Evolutionary conservation across 2,888 invertebrate genomes (phyloP).

Genomic region (Xylota sylvarum): DNA sequence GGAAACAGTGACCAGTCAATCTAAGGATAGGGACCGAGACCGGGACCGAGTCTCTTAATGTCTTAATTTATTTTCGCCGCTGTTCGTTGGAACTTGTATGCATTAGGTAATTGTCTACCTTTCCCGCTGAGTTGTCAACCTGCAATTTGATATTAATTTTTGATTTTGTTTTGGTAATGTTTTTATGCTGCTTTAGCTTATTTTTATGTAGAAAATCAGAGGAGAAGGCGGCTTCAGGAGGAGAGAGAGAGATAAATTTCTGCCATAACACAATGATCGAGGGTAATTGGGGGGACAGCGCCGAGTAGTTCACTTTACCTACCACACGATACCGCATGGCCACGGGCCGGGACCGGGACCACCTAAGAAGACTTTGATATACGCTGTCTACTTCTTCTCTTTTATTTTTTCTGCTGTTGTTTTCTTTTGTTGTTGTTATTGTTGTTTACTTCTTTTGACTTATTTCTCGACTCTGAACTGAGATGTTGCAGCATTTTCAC

Average conservation of each 20-base stretch:
- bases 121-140: slow-evolving; percentile 48
- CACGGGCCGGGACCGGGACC: slow-evolving; percentile 69
- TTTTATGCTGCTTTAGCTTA: slow-evolving; percentile 7
- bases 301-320: slow-evolving; percentile 67
- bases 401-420: slow-evolving; percentile 9
- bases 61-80: slow-evolving; percentile 70
- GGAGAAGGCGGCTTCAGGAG: neutral
- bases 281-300: slow-evolving; percentile 40
- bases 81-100: slow-evolving; percentile 35
- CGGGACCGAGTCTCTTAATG: slow-evolving; percentile 47
- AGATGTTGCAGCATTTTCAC: slow-evolving; percentile 53
- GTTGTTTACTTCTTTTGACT: slow-evolving; percentile 68
- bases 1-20: slow-evolving; percentile 66
- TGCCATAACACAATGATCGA: slow-evolving; percentile 46
- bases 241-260: slow-evolving; percentile 37
- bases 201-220: slow-evolving; percentile 18
- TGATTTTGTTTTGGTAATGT: slow-evolving; percentile 5
- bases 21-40: slow-evolving; percentile 29
- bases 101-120: slow-evolving; percentile 58
- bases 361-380: slow-evolving; percentile 74
- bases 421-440: slow-evolving; percentile 61
- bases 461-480: slow-evolving; percentile 33
- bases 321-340: slow-evolving; percentile 66
- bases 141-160: slow-evolving; percentile 68
- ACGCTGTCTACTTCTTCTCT: slow-evolving; percentile 61